Base-by-base conservation (phyloP, 1,140 invertebrate genomes). In the Zaprionus vittiger region DNA sequence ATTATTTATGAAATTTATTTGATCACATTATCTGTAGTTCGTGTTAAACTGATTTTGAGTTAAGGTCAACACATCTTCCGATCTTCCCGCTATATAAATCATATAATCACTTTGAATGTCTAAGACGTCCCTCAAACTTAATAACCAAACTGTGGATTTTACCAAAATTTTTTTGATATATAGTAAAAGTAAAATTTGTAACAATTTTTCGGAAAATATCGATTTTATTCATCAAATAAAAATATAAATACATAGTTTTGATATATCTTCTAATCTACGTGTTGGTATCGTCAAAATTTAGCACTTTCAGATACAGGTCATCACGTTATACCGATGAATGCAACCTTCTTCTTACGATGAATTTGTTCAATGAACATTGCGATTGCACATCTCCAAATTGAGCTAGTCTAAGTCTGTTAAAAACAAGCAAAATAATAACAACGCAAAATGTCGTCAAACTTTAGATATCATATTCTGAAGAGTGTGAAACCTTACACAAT, bases 391-490 rank as follows among this genome's bases (percentile, higher is more conserved):
- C 49, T 3, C 66, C 41, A 74, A 17, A 34, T 11, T 37, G 49
- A 73, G 54, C 69, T 55, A 17, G 69, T 73, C 9, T 22, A 56
- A 44, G 41, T 38, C 17, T 14, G 61, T 5, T 17, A 11, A 4
- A 14, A 38, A 63, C 5, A 4, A 28, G 7, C 6, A 1, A 28
- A 52, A 47, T 17, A 22, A 24, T 52, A 52, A 52, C 11, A 52
- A 52, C 2, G 11, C 47, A 85, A 62, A 31, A 91, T 91, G 89
- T 75, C 80, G 7, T 76, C 81, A 41, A 74, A 66, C 22, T 91
- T 91, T 59, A 73, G 90, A 47, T 83, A 85, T 57, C 77, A 85
- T 56, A 60, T 91, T 17, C 22, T 91, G 1, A 81, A 83, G 34
- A 87, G 64, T 31, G 73, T 91, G 0, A 76, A 77, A n/a, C 81